Evolutionary conservation across 1,140 invertebrate species (phyloP), one percentile per base, ranked within the genome.

Genomic region (Monochamus saltuarius): DNA sequence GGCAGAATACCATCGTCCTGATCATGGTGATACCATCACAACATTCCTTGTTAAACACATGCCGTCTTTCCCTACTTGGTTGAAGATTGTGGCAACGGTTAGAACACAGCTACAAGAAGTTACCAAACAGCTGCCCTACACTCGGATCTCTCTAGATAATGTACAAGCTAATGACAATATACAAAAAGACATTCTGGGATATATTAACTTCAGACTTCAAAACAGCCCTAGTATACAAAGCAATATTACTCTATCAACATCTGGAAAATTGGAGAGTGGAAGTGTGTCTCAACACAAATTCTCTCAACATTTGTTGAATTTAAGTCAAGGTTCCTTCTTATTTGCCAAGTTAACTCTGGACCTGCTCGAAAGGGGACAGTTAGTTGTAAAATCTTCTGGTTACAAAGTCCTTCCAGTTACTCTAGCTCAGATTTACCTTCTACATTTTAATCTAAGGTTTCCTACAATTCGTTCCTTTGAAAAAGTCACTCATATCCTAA

Each of bases 401-500:
- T 94, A 96, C 77, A 94, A 97, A 83, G 91, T 92, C 14, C 81
- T 98, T 14, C 96, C 96, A 1, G 90, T 95, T 35, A 93, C 91
- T 1, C 78, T 98, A 16, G 89, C 90, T 0, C 93, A 98, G 78
- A 92, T 98, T 71, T 98, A 96, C 74, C 79, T 94, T 58, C 79
- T 98, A 8, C 89, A 95, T 78, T 98, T 98, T 76, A 97, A 98
- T 80, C 78, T 97, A 19, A 81, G 88, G 64, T 99, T 97, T 77
- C 93, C 94, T 13, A 97, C 92, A 10, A 84, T 88, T 0, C 83
- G 90, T 36, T 92, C 93, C 0, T 97, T 94, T 76, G 92, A 96
- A 65, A 94, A 93, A 77, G 89, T 94, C 9, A 86, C 85, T 7
- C 84, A 87, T 56, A 91, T 98, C 59, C 78, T 99, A 2, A 91